Evolutionary conservation across 2,113 vertebrate genomes (phyloP).

Genomic region (Cyanoderma ruficeps): DNA sequence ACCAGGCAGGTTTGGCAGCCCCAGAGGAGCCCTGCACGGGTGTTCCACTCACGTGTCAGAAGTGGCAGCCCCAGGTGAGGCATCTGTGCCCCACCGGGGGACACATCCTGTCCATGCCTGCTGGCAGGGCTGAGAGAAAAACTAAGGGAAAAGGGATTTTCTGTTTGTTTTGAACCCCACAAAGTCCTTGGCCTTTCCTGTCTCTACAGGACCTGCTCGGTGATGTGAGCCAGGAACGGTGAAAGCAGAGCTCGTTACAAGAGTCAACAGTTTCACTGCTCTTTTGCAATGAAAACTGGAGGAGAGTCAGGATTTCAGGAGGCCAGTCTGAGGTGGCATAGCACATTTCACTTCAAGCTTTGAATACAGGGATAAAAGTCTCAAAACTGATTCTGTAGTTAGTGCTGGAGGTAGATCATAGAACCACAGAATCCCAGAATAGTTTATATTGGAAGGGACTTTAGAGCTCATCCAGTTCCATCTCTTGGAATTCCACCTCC

Average conservation of each 20-base stretch:
- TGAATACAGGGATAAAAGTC: background rate
- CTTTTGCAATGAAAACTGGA: background rate
- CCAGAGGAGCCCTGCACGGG: background rate
- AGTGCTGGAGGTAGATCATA: background rate
- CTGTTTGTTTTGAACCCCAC: background rate
- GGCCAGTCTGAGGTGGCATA: background rate
- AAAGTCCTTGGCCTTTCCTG: conserved; percentile 9
- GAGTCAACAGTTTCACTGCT: background rate
- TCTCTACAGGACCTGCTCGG: background rate
- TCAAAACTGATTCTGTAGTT: background rate
- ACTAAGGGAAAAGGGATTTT: background rate
- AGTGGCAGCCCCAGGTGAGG: background rate
- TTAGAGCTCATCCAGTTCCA: background rate
- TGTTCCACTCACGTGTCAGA: fast-evolving
- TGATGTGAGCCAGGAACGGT: background rate
- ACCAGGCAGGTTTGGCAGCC: background rate
- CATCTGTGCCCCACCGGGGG: background rate
- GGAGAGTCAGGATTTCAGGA: background rate
- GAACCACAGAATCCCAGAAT: background rate
- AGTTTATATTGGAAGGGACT: background rate
- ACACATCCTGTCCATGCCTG: fast-evolving
- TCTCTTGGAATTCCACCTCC: background rate
- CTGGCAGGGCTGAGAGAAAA: background rate
- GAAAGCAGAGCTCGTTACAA: background rate
- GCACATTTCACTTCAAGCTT: background rate